Evolutionary conservation across 2,888 invertebrate genomes (phyloP), one percentile per base, ranked within the genome.

Genomic region (Nudaria mundana): DNA sequence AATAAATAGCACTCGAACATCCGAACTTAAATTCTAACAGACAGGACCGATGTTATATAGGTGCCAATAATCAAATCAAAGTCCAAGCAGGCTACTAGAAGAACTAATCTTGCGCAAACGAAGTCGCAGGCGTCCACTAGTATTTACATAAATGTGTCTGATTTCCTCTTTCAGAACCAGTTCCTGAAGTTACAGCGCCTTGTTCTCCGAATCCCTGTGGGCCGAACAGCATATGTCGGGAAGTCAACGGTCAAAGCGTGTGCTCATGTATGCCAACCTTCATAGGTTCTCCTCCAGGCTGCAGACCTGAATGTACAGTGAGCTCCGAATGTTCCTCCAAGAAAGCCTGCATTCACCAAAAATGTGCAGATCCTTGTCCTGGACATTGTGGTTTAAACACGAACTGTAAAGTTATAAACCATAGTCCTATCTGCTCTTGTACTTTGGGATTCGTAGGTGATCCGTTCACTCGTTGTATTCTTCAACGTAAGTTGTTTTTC

Each of bases 341-440:
- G 53, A 92, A 91, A 65, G 93, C 95, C 2, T 96, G 96, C 63
- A 81, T 94, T 7, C 92, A 93, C 63, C 92, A 93, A 55, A 94
- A 94, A 80, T 97, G 97, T 71, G 71, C 84, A 14, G 91, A 95
- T 73, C 96, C 96, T 23, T 96, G 96, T 54, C 91, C 91, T 20
- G 92, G 91, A 41, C 91, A 91, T 34, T 94, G 94, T 62, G 94
- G 94, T 26, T 81, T 84, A 64, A 92, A 93, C 60, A 88, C 93
- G 3, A 83, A 91, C 24, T 96, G 96, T 66, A 91, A 91, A 69
- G 94, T 94, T 2, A 91, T 93, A 42, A 94, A 94, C 69, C 95
- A 95, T 66, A 94, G 93, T 69, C 95, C 95, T 2, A 92, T 94
- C 60, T 96, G 96, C 72, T 91, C 91, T 35, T 95, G 95, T 68